Base-by-base conservation (phyloP, 2,888 invertebrate genomes). In the Hypsopygia costalis region DNA sequence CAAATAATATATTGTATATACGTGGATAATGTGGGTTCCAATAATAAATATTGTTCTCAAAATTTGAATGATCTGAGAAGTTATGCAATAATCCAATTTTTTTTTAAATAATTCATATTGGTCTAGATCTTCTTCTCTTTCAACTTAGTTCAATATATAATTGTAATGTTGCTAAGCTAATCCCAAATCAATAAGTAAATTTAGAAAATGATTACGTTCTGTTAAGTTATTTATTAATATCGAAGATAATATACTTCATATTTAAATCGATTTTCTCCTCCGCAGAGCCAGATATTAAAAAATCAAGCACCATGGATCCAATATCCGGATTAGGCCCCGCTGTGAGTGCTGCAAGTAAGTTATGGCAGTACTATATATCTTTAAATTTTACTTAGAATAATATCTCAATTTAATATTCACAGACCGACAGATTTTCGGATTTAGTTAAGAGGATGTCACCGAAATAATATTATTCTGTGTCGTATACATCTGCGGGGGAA, bases 261-360 rank as follows among this genome's bases (percentile, higher is more conserved):
- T 21, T 12, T 8, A 37, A 31, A 22, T 22, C 31, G 12, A 22
- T 48, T 40, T 56, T 44, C 51, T 53, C 49, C 52, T 52, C 58
- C 51, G 34, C 67, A 86, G 87, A 85, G 68, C 65, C 65, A 32
- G 86, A 82, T 49, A 57, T 63, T 51, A 83, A 78, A 64, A 83
- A 82, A 65, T 57, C 73, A 40, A 71, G 59, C 51, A 62, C 66
- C 41, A 62, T 67, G 33, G 85, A 87, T 32, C 63, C 75, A 58
- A 72, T 76, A 63, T 77, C 82, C 57, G 81, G 81, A 40, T 58
- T 88, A 56, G 87, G 86, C 3, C 87, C 87, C 29, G 86, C 87
- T 34, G 87, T 87, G 31, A 88, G 87, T 45, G 87, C 87, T 46
- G 73, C 87, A 28, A 87, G 87, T 88, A 62, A 83, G 87, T 81